Base-by-base conservation (phyloP, 2,888 invertebrate species). In the Andrena chrysosceles region DNA sequence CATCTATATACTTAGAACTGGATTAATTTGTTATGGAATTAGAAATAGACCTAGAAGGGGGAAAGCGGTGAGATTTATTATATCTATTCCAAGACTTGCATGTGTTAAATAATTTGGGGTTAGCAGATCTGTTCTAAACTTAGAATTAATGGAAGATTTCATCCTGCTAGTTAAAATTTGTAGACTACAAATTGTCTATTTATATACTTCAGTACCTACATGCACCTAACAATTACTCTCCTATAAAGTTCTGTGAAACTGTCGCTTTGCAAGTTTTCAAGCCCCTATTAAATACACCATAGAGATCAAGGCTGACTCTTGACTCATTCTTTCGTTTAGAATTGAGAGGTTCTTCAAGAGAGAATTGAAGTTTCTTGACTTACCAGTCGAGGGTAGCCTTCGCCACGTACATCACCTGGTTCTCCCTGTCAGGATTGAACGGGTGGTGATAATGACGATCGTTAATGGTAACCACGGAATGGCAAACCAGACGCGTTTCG, bases 301-400 rank as follows among this genome's bases (percentile, higher is more conserved):
- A 52, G 6, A 52, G 52, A 52, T 20, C 20, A 52, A n/a, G 52
- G 20, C 20, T 7, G 52, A 52, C n/a, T 1, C 52, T 52, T 52
- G n/a, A 52, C 0, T 52, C 16, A 20, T n/a, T 54, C 4, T 1
- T 29, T 54, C 31, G 13, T 68, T 7, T n/a, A 26, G 13, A 54
- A 23, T 33, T 42, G 13, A 8, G 16, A 7, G 10, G 5, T n/a
- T n/a, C 2, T 26, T 16, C 6, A 29, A n/a, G 62, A 54, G 13
- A 8, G 4, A 7, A 69, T 16, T 42, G 16, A 42, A 42, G 42
- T 42, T 56, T 56, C 23, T 8, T n/a, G 10, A 91, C 92, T 92
- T 68, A 93, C 93, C 93, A 93, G 80, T 91, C 92, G 16, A 91
- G 89, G 7, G 92, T 93, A 7, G 90, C 92, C 81, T 91, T 91